Percentiles rank a stretch among this genome's conserved stretches.
These are phyloP conservation scores for Trachelus stipa DNA, from an alignment of 2,888 invertebrate genomes.

Conservation along the genomic window DNA sequence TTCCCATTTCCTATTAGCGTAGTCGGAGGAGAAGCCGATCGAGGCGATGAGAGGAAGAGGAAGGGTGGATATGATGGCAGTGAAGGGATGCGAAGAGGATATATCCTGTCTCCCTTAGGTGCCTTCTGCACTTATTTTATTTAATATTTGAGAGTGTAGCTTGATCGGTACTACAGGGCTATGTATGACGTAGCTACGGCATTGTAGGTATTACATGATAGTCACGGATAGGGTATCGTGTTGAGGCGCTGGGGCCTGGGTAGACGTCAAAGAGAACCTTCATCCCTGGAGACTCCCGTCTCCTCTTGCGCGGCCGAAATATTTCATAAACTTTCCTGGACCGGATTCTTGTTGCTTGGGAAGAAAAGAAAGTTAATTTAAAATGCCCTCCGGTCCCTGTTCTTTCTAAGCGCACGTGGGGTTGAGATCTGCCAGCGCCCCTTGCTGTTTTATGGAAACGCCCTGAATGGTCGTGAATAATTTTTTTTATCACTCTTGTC, in stretches of 20 bases:
- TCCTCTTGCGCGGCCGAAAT: constrained; percentile 21
- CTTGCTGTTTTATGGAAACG: not conserved
- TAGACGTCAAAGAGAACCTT: constrained; percentile 12
- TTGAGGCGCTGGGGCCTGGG: not conserved
- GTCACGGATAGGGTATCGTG: not conserved
- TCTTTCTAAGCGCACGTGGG: constrained; percentile 1
- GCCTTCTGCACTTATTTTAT: constrained; percentile 3
- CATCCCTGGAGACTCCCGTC: constrained; percentile 24
- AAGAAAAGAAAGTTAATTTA: constrained; percentile 26
- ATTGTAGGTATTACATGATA: not conserved
- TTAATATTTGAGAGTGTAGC: constrained; percentile 10
- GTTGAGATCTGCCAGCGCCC: not conserved
- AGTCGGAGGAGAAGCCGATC: not conserved
- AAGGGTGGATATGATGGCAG: not conserved
- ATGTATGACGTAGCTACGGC: not conserved
- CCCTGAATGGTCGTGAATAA: not conserved
- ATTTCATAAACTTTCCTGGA: constrained; percentile 30
- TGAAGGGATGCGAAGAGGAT: not conserved
- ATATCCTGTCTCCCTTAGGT: not conserved
- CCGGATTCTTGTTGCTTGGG: constrained; percentile 9
- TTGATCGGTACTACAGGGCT: not conserved
- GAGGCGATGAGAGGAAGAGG: not conserved
- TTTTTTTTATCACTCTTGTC: not conserved
- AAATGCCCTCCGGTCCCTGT: constrained; percentile 15
- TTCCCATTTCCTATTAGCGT: not conserved